phyloP scores from a whole-genome alignment of 2,113 vertebrate genomes.

The Isichthys henryi region DNA sequence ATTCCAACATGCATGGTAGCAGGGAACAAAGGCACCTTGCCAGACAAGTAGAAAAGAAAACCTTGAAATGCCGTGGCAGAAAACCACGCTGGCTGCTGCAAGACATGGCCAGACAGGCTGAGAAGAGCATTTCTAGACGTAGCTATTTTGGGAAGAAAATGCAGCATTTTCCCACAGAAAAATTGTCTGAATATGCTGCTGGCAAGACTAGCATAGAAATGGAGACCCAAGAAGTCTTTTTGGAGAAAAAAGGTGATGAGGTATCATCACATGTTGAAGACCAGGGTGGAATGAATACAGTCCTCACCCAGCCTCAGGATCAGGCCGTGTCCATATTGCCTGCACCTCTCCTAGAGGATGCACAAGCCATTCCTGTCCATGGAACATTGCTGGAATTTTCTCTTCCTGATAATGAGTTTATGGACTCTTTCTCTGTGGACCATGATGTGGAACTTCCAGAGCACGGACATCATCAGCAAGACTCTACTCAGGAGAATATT shows the following conservation, averaged over 20 bases:
- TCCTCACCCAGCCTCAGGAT: conserved; percentile 8
- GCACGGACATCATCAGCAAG: conserved; percentile 32
- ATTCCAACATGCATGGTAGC: conserved; percentile 23
- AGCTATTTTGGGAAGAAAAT: conserved; percentile 41
- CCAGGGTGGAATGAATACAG: conserved; percentile 10
- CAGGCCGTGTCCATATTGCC: not conserved
- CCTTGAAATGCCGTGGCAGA: conserved; percentile 54
- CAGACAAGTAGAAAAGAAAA: conserved; percentile 50
- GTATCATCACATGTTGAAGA: conserved; percentile 17
- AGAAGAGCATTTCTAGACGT: conserved; percentile 35
- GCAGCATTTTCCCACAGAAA: conserved; percentile 9
- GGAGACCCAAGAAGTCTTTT: conserved; percentile 26
- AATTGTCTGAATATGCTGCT: conserved; percentile 16
- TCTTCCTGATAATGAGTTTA: conserved; percentile 61
- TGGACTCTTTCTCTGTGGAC: conserved; percentile 45
- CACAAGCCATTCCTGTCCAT: not conserved
- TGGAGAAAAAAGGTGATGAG: not conserved
- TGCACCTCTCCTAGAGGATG: not conserved
- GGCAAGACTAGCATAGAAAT: conserved; percentile 28
- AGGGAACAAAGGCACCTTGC: conserved; percentile 50
- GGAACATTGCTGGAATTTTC: conserved; percentile 57
- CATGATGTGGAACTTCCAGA: conserved; percentile 24
- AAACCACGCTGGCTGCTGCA: conserved; percentile 60
- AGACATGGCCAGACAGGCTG: conserved; percentile 48
- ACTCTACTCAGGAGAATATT: conserved; percentile 24